Evolutionary conservation across 2,888 invertebrate genomes (phyloP), one percentile per base, ranked within the genome.

Genomic region (Sarcophaga caerulescens): DNA sequence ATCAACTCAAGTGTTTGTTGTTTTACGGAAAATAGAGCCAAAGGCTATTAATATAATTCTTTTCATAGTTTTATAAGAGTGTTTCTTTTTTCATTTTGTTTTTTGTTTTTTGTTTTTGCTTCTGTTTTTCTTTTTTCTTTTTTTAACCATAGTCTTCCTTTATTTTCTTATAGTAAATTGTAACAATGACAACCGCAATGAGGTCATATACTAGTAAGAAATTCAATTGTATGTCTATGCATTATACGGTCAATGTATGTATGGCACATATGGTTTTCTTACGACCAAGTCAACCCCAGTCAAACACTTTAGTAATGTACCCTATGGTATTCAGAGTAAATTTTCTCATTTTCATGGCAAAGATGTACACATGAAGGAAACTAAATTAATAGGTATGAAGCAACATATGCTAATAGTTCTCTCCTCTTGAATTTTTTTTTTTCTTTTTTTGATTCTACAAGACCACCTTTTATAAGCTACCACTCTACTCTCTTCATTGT

Each of bases 181-280:
- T 84, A 86, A 86, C 81, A 84, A 86, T 84, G 86, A 86, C 86
- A 86, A 86, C 86, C 86, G 81, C 86, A 86, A 84, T 81, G 86
- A 86, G 86, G 86, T 86, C 86, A 84, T 81, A 86, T 70, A n/a
- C n/a, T n/a, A 81, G 84, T 75, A 84, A 84, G 86, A 86, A 84
- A 86, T 83, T 84, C 77, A 86, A 86, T 86, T 86, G 83, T 69
- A 59, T 65, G 69, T 79, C 63, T 82, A 76, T 81, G 63, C 35
- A 76, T 82, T 76, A 52, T 60, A 63, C 65, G 79, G 75, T 60
- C 69, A 77, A 69, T 52, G 60, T 76, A 35, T 35, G 14, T 44
- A 62, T 69, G 77, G 73, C 63, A 77, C 73, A 80, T 80, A 80
- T 85, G 76, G 75, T 69, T 69, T 70, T 71, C 57, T 25, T 68